These are phyloP conservation scores for Pogonomyrmex californicus DNA, from an alignment of 1,140 invertebrate genomes.

Conservation along the genomic window DNA sequence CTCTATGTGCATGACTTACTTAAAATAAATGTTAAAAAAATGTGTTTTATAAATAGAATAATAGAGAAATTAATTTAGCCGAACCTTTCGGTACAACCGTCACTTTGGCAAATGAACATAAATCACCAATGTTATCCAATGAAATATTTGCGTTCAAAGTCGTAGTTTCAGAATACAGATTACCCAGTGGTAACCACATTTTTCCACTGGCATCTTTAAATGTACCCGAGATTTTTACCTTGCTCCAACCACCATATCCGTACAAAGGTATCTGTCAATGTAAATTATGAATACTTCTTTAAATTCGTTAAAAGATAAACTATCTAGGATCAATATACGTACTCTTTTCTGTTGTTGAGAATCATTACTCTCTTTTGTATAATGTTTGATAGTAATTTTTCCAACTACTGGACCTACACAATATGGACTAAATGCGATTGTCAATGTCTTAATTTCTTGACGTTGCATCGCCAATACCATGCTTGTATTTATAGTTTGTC, in stretches of 20 bases:
- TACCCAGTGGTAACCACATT: conserved; percentile 86
- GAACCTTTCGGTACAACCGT: conserved; percentile 85
- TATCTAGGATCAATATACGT: conserved; percentile 51
- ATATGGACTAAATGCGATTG: conserved; percentile 85
- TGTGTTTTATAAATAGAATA: not conserved
- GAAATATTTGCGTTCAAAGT: conserved; percentile 82
- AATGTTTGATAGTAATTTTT: conserved; percentile 86
- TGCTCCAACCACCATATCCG: conserved; percentile 86
- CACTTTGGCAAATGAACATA: conserved; percentile 85
- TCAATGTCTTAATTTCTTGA: conserved; percentile 85
- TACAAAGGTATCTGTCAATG: conserved; percentile 82
- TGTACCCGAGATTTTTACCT: conserved; percentile 84
- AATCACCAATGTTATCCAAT: conserved; percentile 85
- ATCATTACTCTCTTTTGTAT: conserved; percentile 80
- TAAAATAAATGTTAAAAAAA: no score
- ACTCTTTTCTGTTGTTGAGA: conserved; percentile 80
- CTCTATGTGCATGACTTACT: not conserved
- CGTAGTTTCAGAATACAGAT: conserved; percentile 81
- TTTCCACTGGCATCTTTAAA: conserved; percentile 86
- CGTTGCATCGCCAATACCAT: conserved; percentile 84
- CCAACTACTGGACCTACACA: conserved; percentile 83
- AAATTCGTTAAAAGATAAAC: conserved; percentile 8
- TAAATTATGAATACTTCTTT: not conserved
- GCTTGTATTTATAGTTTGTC: conserved; percentile 73
- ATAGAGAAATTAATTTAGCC: conserved; percentile 9